phyloP scores from a whole-genome alignment of 2,888 invertebrate species.

The Ceratothoa steindachneri region DNA sequence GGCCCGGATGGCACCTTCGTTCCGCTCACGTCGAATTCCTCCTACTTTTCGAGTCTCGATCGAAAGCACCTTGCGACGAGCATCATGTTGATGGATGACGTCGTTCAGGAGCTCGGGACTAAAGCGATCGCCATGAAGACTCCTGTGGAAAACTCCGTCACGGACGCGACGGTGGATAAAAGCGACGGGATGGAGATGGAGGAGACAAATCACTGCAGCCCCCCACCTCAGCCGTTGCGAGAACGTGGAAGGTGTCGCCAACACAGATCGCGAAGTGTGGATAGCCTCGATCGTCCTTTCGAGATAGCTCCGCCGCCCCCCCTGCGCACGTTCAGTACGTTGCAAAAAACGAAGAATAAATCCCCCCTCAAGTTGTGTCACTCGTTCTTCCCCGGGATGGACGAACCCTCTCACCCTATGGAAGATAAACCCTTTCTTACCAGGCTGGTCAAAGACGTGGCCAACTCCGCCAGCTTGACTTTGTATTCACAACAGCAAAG shows the following conservation, averaged over 20 bases:
- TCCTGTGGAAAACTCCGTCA: neutral
- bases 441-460: neutral
- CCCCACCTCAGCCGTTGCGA: neutral
- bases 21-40: conserved; percentile 18
- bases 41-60: neutral
- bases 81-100: neutral
- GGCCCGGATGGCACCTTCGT: conserved; percentile 21
- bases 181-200: neutral
- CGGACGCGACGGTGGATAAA: neutral
- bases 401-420: neutral
- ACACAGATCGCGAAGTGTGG: neutral
- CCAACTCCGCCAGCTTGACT: neutral
- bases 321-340: conserved; percentile 8
- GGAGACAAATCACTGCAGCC: neutral
- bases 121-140: neutral
- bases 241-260: too few relatives aligned
- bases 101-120: neutral
- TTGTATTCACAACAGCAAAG: too few relatives aligned
- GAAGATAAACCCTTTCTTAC: neutral
- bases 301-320: neutral
- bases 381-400: neutral
- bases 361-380: neutral
- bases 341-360: conserved; percentile 9
- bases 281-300: neutral
- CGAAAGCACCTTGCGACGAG: neutral